Conservation (phyloP, 1,140 invertebrate species). For the Metopolophium dirhodum region DNA sequence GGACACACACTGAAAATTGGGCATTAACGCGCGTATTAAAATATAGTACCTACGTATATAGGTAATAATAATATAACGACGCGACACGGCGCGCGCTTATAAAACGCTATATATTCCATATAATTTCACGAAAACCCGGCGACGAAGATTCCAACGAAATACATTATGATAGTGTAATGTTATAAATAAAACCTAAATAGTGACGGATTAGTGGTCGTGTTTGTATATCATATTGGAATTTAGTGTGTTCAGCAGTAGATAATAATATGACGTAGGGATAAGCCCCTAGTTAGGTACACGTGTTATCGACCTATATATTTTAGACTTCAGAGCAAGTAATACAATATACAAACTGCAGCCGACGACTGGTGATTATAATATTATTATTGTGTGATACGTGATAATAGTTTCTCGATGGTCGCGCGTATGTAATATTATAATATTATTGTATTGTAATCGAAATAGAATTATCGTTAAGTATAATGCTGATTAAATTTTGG, state of each 20-base stretch:
- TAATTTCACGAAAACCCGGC: background rate
- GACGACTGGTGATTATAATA: background rate
- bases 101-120: background rate
- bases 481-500: background rate
- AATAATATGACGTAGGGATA: background rate
- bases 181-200: background rate
- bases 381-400: too few species aligned
- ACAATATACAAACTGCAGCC: too few species aligned
- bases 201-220: background rate
- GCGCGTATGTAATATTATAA: too few species aligned
- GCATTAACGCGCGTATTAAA: background rate
- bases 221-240: background rate
- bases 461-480: background rate
- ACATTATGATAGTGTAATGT: background rate
- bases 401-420: background rate
- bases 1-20: slow-evolving; percentile 18
- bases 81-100: background rate
- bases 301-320: too few species aligned
- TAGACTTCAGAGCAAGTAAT: too few species aligned
- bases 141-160: background rate
- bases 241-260: background rate
- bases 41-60: background rate
- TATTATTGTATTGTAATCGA: background rate
- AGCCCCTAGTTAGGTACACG: too few species aligned
- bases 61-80: background rate